A percentile compares a stretch with the other conserved stretches of the same genome.
phyloP scores from a whole-genome alignment of 2,113 vertebrate species.

The Patagioenas fasciata region DNA sequence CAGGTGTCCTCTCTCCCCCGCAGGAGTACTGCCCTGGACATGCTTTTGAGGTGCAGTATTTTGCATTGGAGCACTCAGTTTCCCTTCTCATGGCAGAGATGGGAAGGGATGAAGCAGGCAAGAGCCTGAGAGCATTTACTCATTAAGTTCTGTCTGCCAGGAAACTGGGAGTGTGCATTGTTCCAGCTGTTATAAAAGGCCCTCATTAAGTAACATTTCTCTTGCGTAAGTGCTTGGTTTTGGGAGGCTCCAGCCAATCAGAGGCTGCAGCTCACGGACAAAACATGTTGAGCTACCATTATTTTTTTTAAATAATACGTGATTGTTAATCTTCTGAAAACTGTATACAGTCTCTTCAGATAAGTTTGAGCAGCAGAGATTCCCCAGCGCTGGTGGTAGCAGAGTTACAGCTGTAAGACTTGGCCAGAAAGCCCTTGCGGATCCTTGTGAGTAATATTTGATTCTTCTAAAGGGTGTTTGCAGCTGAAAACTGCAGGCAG shows the following conservation, averaged over 20 bases:
- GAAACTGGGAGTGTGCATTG: background rate
- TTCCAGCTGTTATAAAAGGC: slow-evolving; percentile 22
- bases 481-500: background rate
- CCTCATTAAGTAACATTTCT: slow-evolving; percentile 43
- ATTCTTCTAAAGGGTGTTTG: background rate
- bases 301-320: background rate
- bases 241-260: background rate
- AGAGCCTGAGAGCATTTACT: background rate
- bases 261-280: background rate
- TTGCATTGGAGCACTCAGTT: background rate
- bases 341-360: background rate
- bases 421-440: background rate
- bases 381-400: background rate
- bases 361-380: background rate
- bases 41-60: background rate
- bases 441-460: slow-evolving; percentile 47
- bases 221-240: slow-evolving; percentile 60
- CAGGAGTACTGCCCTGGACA: rapidly evolving
- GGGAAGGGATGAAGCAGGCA: background rate
- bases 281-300: background rate
- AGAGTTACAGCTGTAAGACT: background rate
- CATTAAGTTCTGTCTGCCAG: background rate
- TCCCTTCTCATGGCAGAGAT: background rate
- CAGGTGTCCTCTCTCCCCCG: background rate
- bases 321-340: background rate